These are phyloP conservation scores for Cyclura pinguis DNA, from an alignment of 2,797 vertebrate species.

Conservation along the genomic window DNA sequence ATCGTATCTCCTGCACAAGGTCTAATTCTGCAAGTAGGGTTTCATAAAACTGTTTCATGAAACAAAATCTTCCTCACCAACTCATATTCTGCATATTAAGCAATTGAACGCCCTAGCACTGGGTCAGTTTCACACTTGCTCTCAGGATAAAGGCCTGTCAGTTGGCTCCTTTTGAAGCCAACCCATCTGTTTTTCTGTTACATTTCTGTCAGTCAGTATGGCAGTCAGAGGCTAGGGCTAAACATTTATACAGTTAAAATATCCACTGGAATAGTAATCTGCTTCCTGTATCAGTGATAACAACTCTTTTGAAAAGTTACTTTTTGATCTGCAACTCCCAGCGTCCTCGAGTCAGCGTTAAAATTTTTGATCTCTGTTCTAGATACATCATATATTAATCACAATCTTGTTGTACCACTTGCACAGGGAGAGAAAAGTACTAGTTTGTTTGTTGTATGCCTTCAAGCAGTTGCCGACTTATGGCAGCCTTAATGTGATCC, in stretches of 20 bases:
- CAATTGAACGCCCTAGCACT: not conserved
- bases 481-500: no score
- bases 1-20: not conserved
- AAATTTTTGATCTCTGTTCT: no score
- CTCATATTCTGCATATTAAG: conserved; percentile 25
- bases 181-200: not conserved
- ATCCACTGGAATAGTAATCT: not conserved
- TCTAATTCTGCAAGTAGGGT: conserved; percentile 20
- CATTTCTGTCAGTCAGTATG: not conserved
- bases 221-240: conserved; percentile 3
- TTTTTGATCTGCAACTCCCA: no score
- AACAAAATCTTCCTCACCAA: not conserved
- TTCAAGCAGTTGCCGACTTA: no score
- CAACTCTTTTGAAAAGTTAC: not conserved
- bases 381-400: not conserved
- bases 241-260: not conserved
- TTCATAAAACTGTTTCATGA: conserved; percentile 28
- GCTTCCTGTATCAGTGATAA: not conserved
- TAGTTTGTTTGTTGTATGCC: no score
- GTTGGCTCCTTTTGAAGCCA: not conserved
- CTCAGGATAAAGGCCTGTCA: not conserved
- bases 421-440: not conserved
- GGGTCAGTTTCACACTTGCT: not conserved
- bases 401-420: not conserved
- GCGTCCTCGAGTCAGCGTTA: no score